Evolutionary conservation across 1,140 invertebrate species (phyloP), one percentile per base, ranked within the genome.

Genomic region (Ostrea denselamellosa): DNA sequence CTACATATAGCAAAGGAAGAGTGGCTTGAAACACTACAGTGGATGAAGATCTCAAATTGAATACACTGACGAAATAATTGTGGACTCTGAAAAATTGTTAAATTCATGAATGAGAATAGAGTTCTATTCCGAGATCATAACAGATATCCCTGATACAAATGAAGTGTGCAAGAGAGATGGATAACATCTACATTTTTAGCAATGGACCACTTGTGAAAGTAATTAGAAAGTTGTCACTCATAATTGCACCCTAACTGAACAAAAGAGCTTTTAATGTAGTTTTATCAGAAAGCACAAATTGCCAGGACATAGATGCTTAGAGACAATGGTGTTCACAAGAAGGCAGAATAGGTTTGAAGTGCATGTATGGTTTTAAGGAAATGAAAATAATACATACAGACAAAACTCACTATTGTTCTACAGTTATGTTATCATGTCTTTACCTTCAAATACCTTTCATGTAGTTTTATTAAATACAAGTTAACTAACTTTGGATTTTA

Each of bases 251-350:
- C 56, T 44, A 44, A 44, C 34, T 44, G n/a, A 77, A 77, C 65
- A 71, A 34, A 34, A 77, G 68, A 77, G 68, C 68, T 77, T 71
- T 28, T 2, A 28, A 44, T 44, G 34, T 71, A 28, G 68, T 77
- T 77, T 34, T 3, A 34, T 34, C 28, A 28, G 68, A 77, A 22
- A 28, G 22, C 68, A 77, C 68, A 34, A 7, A 28, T 28, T 8
- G 68, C 68, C 68, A 77, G 68, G 28, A 77, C 28, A 34, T 77
- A 77, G 68, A 17, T 77, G 68, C 68, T 77, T 77, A 14, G 22
- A 28, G 28, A 22, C 14, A 77, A 14, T 28, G 68, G 3, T 12
- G 22, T 28, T 28, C 28, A 71, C 9, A 71, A 12, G 25, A 25
- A 71, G 28, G 22, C 28, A 71, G 68, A 71, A 28, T 34, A 28